Base-by-base conservation (phyloP, 1,140 invertebrate species). In the Megathymus violae region DNA sequence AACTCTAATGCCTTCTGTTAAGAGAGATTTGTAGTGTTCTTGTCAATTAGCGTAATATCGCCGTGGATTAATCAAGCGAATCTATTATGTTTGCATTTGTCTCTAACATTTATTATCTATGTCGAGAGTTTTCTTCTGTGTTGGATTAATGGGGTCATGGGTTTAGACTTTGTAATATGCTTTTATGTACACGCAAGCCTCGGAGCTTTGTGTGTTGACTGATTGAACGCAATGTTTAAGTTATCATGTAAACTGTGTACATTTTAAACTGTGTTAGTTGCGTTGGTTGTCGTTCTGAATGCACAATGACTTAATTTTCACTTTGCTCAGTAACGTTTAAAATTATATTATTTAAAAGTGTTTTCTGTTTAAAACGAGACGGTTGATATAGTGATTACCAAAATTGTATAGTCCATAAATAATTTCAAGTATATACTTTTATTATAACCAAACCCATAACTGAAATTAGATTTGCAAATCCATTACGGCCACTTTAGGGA, bases 21-120 rank as follows among this genome's bases (percentile, higher is more conserved):
- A 58, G 36, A 15, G 7, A 31, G 5, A 11, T 17, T 14, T 10
- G 0, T 44, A 11, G 17, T 17, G 13, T 27, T n/a, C 3, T 11
- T 48, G 15, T 17, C 17, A 10, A n/a, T n/a, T n/a, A 38, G 52
- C 27, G 34, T 40, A 40, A 36, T 56, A 56, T 40, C 16, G 40
- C 46, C 41, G 44, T 10, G 54, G 27, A 59, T 59, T 59, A 59
- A 59, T 59, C 41, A 59, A 34, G 41, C 54, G 43, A 36, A 46
- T 34, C 54, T 59, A 59, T 59, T 59, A 46, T 59, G 41, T 59
- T 59, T 59, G 43, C 54, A 27, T 59, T 59, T 59, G 54, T 59
- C 54, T 59, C 41, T 46, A 34, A 59, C 38, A n/a, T n/a, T n/a
- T n/a, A 17, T 1, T 31, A 31, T 59, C 9, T 56, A 22, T 59